These are phyloP conservation scores for Noturus placidus DNA, from an alignment of 2,113 vertebrate species.

Conservation along the genomic window DNA sequence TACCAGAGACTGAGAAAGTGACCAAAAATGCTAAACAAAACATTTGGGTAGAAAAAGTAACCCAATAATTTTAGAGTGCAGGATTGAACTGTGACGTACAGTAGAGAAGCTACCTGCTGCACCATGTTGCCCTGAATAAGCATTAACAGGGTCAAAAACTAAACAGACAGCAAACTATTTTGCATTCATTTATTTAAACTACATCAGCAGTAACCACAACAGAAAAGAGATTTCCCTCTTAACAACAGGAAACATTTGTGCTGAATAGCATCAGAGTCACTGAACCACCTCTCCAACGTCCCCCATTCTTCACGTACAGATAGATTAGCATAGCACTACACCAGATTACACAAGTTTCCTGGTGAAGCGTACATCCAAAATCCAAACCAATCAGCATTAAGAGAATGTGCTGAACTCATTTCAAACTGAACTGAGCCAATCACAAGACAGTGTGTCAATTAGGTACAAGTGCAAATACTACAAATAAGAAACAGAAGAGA, in stretches of 20 bases:
- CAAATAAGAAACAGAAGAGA: slow-evolving; percentile 18
- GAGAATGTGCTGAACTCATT: neutral
- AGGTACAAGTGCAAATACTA: slow-evolving; percentile 29
- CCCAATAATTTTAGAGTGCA: too few species aligned
- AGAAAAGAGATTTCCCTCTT: neutral
- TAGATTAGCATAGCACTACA: neutral
- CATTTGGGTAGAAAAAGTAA: too few species aligned
- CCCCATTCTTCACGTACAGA: neutral
- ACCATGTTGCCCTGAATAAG: too few species aligned
- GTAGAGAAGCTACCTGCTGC: too few species aligned
- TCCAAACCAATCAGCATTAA: neutral
- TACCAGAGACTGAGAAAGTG: too few species aligned
- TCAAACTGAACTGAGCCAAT: neutral
- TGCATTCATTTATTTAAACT: slow-evolving; percentile 8
- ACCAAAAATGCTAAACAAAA: too few species aligned
- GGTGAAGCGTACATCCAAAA: neutral
- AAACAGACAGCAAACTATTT: neutral
- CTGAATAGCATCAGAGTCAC: neutral
- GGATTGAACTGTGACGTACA: too few species aligned
- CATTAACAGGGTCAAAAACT: too few species aligned
- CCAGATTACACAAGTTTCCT: neutral
- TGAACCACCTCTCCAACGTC: too few species aligned
- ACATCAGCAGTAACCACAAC: slow-evolving; percentile 16
- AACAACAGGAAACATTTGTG: slow-evolving; percentile 7
- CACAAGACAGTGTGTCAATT: slow-evolving; percentile 1